Conservation (phyloP, 1,140 invertebrate species). For the Drosophila bocki region DNA sequence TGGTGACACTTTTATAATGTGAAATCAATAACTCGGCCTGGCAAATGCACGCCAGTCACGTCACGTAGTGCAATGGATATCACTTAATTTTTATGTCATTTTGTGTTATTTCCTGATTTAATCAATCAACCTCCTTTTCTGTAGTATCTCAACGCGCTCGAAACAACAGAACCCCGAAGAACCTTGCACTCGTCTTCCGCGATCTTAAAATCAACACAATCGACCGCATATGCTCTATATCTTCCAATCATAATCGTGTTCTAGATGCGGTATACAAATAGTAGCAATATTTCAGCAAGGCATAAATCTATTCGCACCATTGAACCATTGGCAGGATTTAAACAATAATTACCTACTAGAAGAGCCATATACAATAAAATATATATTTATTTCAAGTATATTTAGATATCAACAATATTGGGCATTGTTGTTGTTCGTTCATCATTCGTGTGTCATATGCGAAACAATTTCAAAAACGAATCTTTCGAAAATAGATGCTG, state of each 20-base stretch:
- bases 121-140: conserved; percentile 37
- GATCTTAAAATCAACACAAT: conserved; percentile 30
- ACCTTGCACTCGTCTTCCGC: conserved; percentile 31
- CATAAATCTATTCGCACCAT: conserved; percentile 70
- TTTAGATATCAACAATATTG: conserved; percentile 49
- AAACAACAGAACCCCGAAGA: conserved; percentile 15
- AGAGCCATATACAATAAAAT: conserved; percentile 45
- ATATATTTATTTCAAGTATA: conserved; percentile 48
- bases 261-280: conserved; percentile 42
- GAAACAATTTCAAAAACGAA: conserved; percentile 74
- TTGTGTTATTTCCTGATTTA: conserved; percentile 34
- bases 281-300: conserved; percentile 53
- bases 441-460: conserved; percentile 74
- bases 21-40: conserved; percentile 65
- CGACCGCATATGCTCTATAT: conserved; percentile 35
- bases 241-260: conserved; percentile 28
- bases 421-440: conserved; percentile 41
- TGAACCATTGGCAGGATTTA: conserved; percentile 49
- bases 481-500: conserved; percentile 72
- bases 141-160: background rate
- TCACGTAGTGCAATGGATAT: conserved; percentile 50
- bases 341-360: conserved; percentile 58
- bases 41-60: conserved; percentile 43
- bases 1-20: conserved; percentile 41
- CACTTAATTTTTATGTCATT: conserved; percentile 4